Conservation (phyloP, 30 jellyfish, hydroid and myxozoan species). For the Rhopilema esculentum region DNA sequence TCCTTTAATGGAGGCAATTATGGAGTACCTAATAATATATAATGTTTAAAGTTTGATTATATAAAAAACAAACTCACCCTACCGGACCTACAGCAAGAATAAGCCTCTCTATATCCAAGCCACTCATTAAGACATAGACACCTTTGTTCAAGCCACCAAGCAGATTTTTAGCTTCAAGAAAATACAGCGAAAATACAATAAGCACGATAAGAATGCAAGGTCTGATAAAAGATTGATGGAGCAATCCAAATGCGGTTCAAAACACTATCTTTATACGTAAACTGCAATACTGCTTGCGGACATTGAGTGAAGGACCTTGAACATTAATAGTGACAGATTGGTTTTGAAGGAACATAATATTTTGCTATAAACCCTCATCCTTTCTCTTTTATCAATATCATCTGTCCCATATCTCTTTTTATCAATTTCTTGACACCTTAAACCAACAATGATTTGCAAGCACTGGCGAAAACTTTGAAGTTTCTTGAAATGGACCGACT, state of each 20-base stretch:
- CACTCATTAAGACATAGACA: constrained; percentile 91
- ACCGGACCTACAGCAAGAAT: constrained; percentile 89
- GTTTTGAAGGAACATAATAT: no score
- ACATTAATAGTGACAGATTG: no score
- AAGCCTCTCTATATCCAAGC: constrained; percentile 91
- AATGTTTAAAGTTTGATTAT: not conserved
- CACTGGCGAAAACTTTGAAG: not conserved
- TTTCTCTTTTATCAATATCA: not conserved
- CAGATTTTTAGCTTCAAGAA: constrained; percentile 68
- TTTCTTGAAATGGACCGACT: no score
- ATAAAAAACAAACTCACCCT: constrained; percentile 56
- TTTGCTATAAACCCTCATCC: not conserved
- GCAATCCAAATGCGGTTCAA: no score
- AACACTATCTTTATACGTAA: no score
- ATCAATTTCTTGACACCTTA: not conserved
- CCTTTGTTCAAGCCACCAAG: constrained; percentile 95
- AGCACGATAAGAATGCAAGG: not conserved
- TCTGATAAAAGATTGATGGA: no score
- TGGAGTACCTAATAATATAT: no score
- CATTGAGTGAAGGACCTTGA: no score
- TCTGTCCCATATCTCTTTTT: not conserved
- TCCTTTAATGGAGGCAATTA: no score
- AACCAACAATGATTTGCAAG: not conserved
- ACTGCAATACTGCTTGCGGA: no score
- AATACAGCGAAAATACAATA: not conserved